Base-by-base conservation (phyloP, 2,113 vertebrate genomes). In the Atractosteus spatula region DNA sequence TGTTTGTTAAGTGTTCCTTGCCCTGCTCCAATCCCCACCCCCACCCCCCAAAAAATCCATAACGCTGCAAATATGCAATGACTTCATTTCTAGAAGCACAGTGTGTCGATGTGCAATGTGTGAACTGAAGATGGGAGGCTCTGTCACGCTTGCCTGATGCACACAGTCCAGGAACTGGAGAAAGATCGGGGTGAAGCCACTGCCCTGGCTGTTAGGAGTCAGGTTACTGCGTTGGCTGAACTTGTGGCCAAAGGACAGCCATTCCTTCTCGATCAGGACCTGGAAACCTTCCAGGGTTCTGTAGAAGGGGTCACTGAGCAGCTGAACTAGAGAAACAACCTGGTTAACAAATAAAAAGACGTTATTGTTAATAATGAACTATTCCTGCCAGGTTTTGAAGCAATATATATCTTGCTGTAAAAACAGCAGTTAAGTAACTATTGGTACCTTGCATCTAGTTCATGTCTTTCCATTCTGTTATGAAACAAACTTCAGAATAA, bases 191-290 rank as follows among this genome's bases (percentile, higher is more conserved):
- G 95, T 92, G 80, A 98, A 97, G 71, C 95, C 95, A 71, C 94
- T 93, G n/a, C 96, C 94, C 87, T 98, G 97, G 81, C 90, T 95
- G 82, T 83, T 94, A 78, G 95, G 94, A 68, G 91, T 94, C 82
- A 98, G 87, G 78, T 90, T 96, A 85, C 95, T 94, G 47, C 97
- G 92, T 29, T 99, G 97, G 85, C 93, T 96, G 91, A 98, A 99
- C 72, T 97, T 98, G 82, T 99, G 96, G 55, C 97, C 96, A 4
- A 99, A 99, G 2, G 97, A 98, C 57, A 99, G 91, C 97, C 97
- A 99, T 41, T 99, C 97, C 74, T 99, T 99, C 84, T 99, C 96
- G 54, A 98, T 88, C 80, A 99, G 86, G 90, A 96, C 94, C 81
- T 94, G 93, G 87, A 99, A 99, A 13, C 97, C 97, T 86, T 97